Evolutionary conservation across 2,797 vertebrate genomes (phyloP), one percentile per base, ranked within the genome.

Genomic region (Hemibagrus guttatus): DNA sequence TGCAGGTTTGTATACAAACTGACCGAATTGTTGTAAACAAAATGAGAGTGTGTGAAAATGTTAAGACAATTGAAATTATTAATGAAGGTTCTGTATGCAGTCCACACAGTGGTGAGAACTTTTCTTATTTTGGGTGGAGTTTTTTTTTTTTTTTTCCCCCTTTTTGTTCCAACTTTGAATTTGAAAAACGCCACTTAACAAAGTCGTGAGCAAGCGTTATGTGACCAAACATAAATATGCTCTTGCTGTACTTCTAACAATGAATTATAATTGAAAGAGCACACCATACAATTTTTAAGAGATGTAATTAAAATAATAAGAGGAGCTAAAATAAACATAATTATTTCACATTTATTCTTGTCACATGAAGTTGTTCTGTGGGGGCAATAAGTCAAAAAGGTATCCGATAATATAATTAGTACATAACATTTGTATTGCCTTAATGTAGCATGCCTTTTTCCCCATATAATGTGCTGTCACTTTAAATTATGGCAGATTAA

Each of bases 1-100:
- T 99, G 98, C 98, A 99, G 97, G 98, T 99, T 93, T 87, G 83
- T 90, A 84, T 84, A 85, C 13, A 59, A 35, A 17, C 52, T 31
- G 13, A 69, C 19, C 1, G 4, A 59, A 17, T 56, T 11, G n/a
- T 23, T 58, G 46, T 71, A 28, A 58, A 69, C 6, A 28, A 74
- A 63, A 52, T 82, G 19, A 7, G 2, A 59, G 14, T 42, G 31
- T 19, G 7, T 28, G n/a, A 49, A 74, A n/a, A 74, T 49, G 6
- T 31, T 79, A 31, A 78, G 52, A 56, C 39, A 63, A 80, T 42
- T 26, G 1, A 39, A 59, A 26, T 42, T 17, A 39, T 3, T 79
- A 13, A 14, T 58, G 0, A 61, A 80, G 35, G 35, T 61, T 61
- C 58, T 42, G 35, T 61, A 42, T 21, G 9, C 17, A 28, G 49